Conservation (phyloP, 2,113 vertebrate genomes). For the Muscicapa adusta region DNA sequence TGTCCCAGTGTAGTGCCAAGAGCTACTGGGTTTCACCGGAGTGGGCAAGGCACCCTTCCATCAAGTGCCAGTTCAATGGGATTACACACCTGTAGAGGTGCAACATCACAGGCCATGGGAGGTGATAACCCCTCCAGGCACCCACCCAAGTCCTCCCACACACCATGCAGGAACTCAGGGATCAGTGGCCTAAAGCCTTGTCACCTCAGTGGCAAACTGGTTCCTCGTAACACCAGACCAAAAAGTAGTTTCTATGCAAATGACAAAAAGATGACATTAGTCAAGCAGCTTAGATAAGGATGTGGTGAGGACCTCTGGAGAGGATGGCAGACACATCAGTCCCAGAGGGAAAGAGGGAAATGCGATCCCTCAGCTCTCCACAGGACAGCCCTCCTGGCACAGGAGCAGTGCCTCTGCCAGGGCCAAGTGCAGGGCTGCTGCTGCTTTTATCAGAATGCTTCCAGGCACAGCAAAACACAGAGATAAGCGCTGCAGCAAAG, state of each 20-base stretch:
- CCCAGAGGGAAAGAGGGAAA: background rate
- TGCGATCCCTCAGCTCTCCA: background rate
- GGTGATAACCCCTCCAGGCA: background rate
- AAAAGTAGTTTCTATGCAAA: background rate
- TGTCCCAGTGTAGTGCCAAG: background rate
- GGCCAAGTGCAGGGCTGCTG: fast-evolving
- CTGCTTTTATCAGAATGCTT: slow-evolving; percentile 24
- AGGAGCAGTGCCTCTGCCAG: fast-evolving
- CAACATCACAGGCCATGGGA: background rate
- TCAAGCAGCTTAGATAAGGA: background rate
- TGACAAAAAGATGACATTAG: background rate
- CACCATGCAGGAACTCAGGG: background rate
- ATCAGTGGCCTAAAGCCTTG: background rate
- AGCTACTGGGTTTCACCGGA: background rate
- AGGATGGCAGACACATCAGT: background rate
- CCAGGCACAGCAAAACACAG: background rate
- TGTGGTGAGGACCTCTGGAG: background rate
- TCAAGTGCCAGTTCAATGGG: fast-evolving
- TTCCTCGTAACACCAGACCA: background rate
- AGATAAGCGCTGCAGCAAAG: background rate
- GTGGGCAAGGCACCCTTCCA: background rate
- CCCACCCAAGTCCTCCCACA: background rate
- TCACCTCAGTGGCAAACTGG: background rate
- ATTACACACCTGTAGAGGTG: fast-evolving
- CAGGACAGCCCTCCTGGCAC: background rate